Evolutionary conservation across 2,888 invertebrate genomes (phyloP).

Genomic region (Stenurella melanura): DNA sequence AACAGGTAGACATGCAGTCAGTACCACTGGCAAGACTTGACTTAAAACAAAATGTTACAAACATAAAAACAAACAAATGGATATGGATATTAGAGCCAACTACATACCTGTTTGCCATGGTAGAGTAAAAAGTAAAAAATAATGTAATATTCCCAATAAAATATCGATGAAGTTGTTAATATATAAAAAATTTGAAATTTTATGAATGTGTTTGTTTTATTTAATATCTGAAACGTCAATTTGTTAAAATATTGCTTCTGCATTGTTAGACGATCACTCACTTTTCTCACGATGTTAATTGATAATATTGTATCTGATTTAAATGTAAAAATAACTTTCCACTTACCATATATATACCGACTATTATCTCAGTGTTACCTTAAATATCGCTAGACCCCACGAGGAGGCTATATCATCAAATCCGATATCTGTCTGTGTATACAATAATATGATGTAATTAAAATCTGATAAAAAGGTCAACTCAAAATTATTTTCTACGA

Average conservation of each 20-base stretch:
- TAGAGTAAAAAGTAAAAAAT: no score
- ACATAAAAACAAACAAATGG: no score
- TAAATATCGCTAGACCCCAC: constrained; percentile 3
- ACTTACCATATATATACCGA: not conserved
- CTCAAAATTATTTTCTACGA: not conserved
- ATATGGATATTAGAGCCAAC: no score
- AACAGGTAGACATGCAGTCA: no score
- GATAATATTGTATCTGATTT: not conserved
- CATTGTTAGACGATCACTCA: not conserved
- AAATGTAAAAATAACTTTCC: not conserved
- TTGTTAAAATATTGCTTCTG: not conserved
- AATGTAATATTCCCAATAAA: no score
- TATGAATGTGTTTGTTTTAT: no score
- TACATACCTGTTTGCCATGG: no score
- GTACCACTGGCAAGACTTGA: no score
- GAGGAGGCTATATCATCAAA: not conserved
- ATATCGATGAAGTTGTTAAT: no score
- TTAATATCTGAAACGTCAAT: not conserved
- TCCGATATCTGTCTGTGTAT: not conserved
- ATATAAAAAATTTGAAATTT: no score
- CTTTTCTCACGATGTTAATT: not conserved
- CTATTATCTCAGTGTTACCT: not conserved
- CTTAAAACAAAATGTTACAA: no score
- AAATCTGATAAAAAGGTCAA: not conserved
- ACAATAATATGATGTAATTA: not conserved